A percentile compares a stretch with the other conserved stretches of the same genome.
phyloP scores from a whole-genome alignment of 2,888 invertebrate genomes.

The Dromius quadrimaculatus region DNA sequence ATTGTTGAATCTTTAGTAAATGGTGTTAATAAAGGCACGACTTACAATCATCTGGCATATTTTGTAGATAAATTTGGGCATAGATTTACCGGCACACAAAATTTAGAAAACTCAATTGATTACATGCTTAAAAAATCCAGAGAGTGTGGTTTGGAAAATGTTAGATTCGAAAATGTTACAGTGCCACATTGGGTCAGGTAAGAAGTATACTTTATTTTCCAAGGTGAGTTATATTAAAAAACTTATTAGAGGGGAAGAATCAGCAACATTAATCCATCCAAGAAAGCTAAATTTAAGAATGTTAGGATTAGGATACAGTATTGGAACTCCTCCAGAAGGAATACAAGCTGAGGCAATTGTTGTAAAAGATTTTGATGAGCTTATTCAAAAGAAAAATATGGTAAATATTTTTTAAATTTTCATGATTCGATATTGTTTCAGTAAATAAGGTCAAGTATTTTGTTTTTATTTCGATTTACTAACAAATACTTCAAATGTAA shows the following conservation, averaged over 20 bases:
- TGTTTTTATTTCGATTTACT: too few species aligned
- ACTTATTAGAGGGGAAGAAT: slow-evolving; percentile 80
- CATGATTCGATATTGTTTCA: too few species aligned
- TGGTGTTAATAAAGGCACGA: slow-evolving; percentile 60
- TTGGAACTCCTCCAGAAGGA: slow-evolving; percentile 78
- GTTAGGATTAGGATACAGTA: slow-evolving; percentile 78
- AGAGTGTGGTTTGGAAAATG: slow-evolving; percentile 71
- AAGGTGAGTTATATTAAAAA: too few species aligned
- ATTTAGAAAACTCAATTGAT: slow-evolving; percentile 71
- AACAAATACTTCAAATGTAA: too few species aligned
- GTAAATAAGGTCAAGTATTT: too few species aligned
- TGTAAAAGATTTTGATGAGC: slow-evolving; percentile 76
- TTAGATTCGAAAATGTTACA: slow-evolving; percentile 77
- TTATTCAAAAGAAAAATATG: slow-evolving; percentile 69
- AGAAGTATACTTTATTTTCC: slow-evolving; percentile 52
- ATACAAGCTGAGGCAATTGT: slow-evolving; percentile 80
- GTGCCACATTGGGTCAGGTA: slow-evolving; percentile 73
- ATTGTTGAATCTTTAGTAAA: slow-evolving; percentile 60
- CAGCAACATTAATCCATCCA: slow-evolving; percentile 74
- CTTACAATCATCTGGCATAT: slow-evolving; percentile 64
- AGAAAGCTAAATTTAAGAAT: slow-evolving; percentile 73
- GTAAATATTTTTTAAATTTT: too few species aligned
- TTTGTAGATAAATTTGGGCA: slow-evolving; percentile 70
- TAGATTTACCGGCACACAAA: slow-evolving; percentile 68
- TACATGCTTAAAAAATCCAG: slow-evolving; percentile 68